Evolutionary conservation across 2,113 vertebrate species (phyloP).

Genomic region (Labeo rohita): DNA sequence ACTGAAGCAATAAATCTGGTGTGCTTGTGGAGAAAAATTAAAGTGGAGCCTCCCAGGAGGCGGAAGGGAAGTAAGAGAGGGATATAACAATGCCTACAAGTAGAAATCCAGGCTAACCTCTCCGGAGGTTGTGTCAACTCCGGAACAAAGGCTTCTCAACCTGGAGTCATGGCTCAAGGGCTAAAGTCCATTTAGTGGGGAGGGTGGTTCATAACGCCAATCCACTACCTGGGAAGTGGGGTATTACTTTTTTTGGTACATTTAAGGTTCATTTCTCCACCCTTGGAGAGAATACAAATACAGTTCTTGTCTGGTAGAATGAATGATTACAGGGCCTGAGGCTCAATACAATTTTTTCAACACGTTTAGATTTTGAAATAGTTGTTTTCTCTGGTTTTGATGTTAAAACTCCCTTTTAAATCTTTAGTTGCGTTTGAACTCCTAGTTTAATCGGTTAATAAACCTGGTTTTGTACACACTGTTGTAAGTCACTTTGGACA

Average conservation of each 20-base stretch:
- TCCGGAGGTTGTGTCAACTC: constrained; percentile 50
- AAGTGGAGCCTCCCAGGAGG: constrained; percentile 67
- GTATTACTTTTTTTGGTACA: neutral
- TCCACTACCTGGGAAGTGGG: constrained; percentile 21
- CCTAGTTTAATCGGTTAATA: neutral
- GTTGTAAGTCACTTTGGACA: neutral
- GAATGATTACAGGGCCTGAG: neutral
- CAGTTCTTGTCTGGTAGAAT: neutral
- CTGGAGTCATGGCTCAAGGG: constrained; percentile 18
- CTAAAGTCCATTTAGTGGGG: constrained; percentile 32
- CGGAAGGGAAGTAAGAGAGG: constrained; percentile 22
- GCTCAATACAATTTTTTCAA: neutral
- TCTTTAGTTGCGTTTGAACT: neutral
- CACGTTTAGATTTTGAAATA: neutral
- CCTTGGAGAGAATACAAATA: neutral
- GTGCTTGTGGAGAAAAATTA: constrained; percentile 71
- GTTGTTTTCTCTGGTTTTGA: neutral
- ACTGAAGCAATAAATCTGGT: constrained; percentile 73
- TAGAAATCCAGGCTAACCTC: constrained; percentile 48
- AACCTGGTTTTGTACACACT: neutral
- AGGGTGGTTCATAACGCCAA: neutral
- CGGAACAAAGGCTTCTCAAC: constrained; percentile 38
- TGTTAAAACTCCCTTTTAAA: neutral
- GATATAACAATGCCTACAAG: constrained; percentile 43
- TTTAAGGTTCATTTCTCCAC: neutral